Evolutionary conservation across 2,113 vertebrate species (phyloP), one percentile per base, ranked within the genome.

Genomic region (Maccullochella peelii): DNA sequence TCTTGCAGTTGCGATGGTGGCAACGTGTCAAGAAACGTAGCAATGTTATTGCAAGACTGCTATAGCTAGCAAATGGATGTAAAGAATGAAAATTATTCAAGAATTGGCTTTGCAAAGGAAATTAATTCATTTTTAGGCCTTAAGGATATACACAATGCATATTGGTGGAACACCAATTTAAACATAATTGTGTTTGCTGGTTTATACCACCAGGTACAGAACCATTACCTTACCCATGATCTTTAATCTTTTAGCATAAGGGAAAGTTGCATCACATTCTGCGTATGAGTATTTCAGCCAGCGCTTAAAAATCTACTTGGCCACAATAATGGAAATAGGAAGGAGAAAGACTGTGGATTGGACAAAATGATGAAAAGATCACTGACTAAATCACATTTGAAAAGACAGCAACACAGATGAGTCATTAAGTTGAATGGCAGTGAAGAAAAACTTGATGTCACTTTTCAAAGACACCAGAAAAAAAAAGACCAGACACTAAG

Each of bases 381-480:
- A 40, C 67, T 52, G 36, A 52, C 49, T 33, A 33, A 65, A 52
- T 49, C 55, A 55, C 21, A 52, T 77, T 73, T 25, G 25, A 57
- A 77, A 47, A 44, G 40, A 11, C 66, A 77, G 47, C 25, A 9
- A 38, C 25, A 18, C 55, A 23, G 49, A 44, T 30, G n/a, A 70
- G 55, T 73, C 21, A 69, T 74, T 66, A 62, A 25, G 25, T 21
- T 50, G 7, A 85, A 54, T 21, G 20, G 14, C 11, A 47, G 23
- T 8, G 11, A 50, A 69, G 61, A 85, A 23, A 66, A 72, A 74
- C 55, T 42, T 30, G 8, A 59, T 52, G 25, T 61, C 23, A 27
- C 7, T 70, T 69, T 57, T 47, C 68, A 77, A 79, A 72, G 80
- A 62, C 27, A 44, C 8, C 18, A 72, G 8, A 67, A 0, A 61